phyloP scores from a whole-genome alignment of 2,113 vertebrate species.

The Cisticola juncidis region DNA sequence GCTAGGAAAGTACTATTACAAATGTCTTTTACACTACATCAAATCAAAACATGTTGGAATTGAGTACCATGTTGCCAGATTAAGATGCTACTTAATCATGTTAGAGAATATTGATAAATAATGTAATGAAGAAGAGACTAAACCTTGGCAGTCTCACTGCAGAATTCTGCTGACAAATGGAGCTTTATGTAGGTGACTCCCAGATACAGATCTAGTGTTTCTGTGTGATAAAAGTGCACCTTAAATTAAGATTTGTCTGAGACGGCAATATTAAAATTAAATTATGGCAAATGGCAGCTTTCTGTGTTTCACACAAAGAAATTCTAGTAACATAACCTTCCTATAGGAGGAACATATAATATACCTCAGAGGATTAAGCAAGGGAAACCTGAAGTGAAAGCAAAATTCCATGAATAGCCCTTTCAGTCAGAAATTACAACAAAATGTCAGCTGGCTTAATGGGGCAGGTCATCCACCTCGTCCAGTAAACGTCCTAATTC shows the following conservation, averaged over 20 bases:
- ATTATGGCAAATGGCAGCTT: not conserved
- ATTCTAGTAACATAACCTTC: slow-evolving; percentile 29
- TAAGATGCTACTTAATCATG: not conserved
- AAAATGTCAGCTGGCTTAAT: slow-evolving; percentile 56
- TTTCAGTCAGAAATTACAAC: slow-evolving; percentile 58
- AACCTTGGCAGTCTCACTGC: not conserved
- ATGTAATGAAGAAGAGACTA: not conserved
- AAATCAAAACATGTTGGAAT: not conserved
- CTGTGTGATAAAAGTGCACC: not conserved
- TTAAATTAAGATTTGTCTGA: not conserved
- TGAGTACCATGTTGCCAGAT: not conserved
- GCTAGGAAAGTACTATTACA: not conserved
- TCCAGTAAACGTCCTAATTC: slow-evolving; percentile 61
- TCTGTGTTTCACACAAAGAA: slow-evolving; percentile 32
- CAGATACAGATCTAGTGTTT: not conserved
- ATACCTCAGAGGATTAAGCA: slow-evolving; percentile 17
- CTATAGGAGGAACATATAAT: slow-evolving; percentile 42
- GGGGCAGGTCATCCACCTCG: slow-evolving; percentile 41
- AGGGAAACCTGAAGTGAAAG: slow-evolving; percentile 46
- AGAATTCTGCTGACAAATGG: not conserved
- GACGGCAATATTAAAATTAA: not conserved
- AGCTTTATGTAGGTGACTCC: not conserved
- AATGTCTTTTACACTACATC: not conserved
- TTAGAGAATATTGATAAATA: not conserved
- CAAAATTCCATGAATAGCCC: slow-evolving; percentile 48